Evolutionary conservation across 2,113 vertebrate genomes (phyloP), one percentile per base, ranked within the genome.

Genomic region (Pedetes capensis): DNA sequence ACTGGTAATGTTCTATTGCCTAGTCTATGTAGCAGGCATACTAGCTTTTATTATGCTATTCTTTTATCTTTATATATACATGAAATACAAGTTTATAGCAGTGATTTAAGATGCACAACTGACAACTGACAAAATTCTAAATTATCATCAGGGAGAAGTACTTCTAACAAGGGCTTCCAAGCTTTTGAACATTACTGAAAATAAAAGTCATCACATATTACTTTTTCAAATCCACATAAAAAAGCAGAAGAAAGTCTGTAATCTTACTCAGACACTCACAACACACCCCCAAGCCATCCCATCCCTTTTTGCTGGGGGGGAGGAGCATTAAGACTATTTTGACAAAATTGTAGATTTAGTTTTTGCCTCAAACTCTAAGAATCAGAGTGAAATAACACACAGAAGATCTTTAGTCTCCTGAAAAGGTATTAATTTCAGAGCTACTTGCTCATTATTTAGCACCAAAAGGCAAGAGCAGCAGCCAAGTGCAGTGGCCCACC

Each of bases 221-320:
- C 12, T 83, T 82, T 83, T 92, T 66, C 55, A 96, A 94, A 85
- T 53, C 49, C 64, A 94, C 20, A 80, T 53, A 59, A 83, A 84
- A 72, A 64, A 79, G 55, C 42, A n/a, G n/a, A 83, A 32, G 25
- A 47, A 83, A 61, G n/a, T 39, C 27, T 72, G 32, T 8, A 74
- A 32, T 49, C 51, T 92, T 89, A 87, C 39, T 64, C 44, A 87
- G n/a, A 81, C 11, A 69, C 13, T n/a, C 7, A 86, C 8, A 75
- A 57, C 23, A 89, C 0, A 10, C 5, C 34, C 34, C 18, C 64
- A 81, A 89, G n/a, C 13, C 29, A 93, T n/a, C 8, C 8, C 32
- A 49, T 59, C 18, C 37, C 27, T 47, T 39, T 90, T 53, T 68
- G 27, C 16, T 20, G n/a, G 7, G 42, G 22, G 16, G 18, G 12